Evolutionary conservation across 1,140 invertebrate genomes (phyloP).

Genomic region (Archivesica marissinica): DNA sequence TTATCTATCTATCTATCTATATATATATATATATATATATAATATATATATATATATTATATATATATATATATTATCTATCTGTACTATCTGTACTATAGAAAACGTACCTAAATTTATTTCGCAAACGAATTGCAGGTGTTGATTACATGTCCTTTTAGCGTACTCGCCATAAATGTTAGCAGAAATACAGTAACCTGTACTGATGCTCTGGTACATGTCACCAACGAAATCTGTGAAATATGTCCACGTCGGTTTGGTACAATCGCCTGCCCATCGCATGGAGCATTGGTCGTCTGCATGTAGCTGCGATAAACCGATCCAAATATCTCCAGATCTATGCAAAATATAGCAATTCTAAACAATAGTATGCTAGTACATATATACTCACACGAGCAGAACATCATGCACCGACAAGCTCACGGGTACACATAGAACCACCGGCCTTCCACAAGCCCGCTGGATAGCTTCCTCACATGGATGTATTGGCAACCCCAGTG

Average conservation of each 20-base stretch:
- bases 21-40: no score
- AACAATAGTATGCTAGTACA: no score
- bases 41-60: no score
- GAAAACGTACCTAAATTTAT: slow-evolving; percentile 6
- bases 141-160: neutral
- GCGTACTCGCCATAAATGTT: neutral
- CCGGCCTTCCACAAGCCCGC: no score
- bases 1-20: no score
- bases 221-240: neutral
- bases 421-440: no score
- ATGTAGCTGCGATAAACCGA: neutral
- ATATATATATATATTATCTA: no score
- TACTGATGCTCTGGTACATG: neutral
- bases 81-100: no score
- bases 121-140: slow-evolving; percentile 5
- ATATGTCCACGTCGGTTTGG: neutral
- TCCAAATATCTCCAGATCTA: neutral
- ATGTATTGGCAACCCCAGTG: no score
- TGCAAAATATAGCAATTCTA: neutral
- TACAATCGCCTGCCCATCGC: neutral
- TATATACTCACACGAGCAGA: no score
- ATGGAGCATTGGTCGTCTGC: slow-evolving; percentile 10
- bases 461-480: no score
- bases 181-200: neutral
- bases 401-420: no score